Conservation (phyloP, 2,888 invertebrate genomes). For the Macaria liturata region DNA sequence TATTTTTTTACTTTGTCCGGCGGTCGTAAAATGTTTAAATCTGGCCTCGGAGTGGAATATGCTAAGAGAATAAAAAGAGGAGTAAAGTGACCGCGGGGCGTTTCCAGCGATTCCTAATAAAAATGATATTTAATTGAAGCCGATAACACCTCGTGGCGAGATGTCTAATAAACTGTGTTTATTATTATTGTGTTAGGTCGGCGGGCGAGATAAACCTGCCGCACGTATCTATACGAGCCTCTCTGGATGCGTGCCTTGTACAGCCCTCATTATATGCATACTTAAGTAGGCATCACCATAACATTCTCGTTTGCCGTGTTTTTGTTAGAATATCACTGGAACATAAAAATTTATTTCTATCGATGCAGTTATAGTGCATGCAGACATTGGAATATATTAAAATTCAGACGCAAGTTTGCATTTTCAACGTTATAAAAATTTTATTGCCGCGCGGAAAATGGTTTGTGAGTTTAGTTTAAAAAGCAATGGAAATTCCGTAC, state of each 20-base stretch:
- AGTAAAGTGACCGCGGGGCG: conserved; percentile 64
- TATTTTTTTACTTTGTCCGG: conserved; percentile 45
- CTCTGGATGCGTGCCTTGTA: conserved; percentile 36
- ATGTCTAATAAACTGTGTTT: conserved; percentile 78
- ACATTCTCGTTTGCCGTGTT: conserved; percentile 17
- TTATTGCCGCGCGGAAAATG: conserved; percentile 31
- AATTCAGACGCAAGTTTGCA: conserved; percentile 33
- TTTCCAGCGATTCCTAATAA: conserved; percentile 74
- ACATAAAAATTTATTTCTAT: conserved; percentile 25
- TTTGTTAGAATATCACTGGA: conserved; percentile 17
- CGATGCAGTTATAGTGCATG: conserved; percentile 24
- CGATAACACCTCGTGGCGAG: conserved; percentile 75
- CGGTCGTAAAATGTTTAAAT: conserved; percentile 52
- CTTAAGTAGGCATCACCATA: conserved; percentile 16
- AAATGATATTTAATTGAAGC: conserved; percentile 81
- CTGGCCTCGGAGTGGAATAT: conserved; percentile 47
- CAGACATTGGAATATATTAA: conserved; percentile 30
- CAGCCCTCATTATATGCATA: conserved; percentile 14
- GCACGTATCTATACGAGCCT: conserved; percentile 45
- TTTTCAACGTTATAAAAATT: conserved; percentile 33
- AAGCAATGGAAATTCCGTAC: no score
- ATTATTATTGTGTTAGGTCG: conserved; percentile 76
- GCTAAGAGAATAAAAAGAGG: conserved; percentile 45
- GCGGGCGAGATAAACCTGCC: conserved; percentile 57
- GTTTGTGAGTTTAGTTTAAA: conserved; percentile 16